Conservation (phyloP, 2,888 invertebrate species). For the Plebejus melissa region DNA sequence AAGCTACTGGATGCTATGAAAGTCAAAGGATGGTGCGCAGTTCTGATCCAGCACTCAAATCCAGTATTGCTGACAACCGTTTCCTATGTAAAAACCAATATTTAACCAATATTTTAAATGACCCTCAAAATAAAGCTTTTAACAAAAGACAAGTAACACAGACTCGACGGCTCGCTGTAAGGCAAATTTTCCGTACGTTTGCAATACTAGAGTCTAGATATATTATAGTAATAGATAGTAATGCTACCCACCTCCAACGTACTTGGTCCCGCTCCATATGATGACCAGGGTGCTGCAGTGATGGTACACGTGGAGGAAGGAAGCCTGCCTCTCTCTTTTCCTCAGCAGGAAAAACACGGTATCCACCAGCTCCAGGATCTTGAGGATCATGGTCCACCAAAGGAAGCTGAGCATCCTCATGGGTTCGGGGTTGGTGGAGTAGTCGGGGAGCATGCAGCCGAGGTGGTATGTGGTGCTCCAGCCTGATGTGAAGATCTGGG, state of each 20-base stretch:
- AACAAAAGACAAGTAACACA: not conserved
- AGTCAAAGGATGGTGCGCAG: too few species aligned
- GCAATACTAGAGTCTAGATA: not conserved
- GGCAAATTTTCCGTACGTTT: not conserved
- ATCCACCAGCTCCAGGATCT: constrained; percentile 83
- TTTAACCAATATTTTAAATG: too few species aligned
- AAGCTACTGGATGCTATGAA: too few species aligned
- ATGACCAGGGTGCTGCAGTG: constrained; percentile 81
- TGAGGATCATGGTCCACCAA: constrained; percentile 82
- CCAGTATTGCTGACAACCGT: too few species aligned
- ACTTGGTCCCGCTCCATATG: constrained; percentile 81
- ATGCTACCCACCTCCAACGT: constrained; percentile 79
- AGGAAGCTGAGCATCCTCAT: constrained; percentile 77
- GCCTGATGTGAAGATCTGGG: constrained; percentile 81
- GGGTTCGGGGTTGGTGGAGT: constrained; percentile 81
- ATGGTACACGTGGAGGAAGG: constrained; percentile 86
- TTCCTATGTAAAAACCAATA: too few species aligned
- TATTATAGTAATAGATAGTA: too few species aligned
- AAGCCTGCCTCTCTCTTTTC: constrained; percentile 84
- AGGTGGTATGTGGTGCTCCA: constrained; percentile 81
- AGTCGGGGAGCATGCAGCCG: constrained; percentile 85
- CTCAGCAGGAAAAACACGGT: constrained; percentile 85
- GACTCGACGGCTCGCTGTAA: not conserved
- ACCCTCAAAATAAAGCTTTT: too few species aligned
- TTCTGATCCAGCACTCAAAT: too few species aligned